A percentile compares a stretch with the other conserved stretches of the same genome.
These are phyloP conservation scores for Fundulus diaphanus DNA, from an alignment of 2,797 vertebrate species.

Conservation along the genomic window DNA sequence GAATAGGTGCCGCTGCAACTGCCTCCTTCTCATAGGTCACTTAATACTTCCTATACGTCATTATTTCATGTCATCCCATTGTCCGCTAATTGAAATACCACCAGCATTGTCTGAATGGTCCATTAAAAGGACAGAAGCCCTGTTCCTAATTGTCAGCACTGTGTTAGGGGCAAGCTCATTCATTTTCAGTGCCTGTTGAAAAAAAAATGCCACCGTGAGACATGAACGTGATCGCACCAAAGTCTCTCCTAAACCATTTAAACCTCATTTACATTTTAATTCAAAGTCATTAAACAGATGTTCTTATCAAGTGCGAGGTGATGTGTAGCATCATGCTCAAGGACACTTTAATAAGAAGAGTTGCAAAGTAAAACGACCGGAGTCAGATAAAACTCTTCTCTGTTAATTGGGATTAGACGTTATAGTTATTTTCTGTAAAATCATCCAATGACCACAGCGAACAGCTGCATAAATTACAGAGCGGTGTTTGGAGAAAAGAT, in stretches of 20 bases:
- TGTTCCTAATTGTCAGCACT: slow-evolving; percentile 61
- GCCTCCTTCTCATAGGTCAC: slow-evolving; percentile 53
- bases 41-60: slow-evolving; percentile 61
- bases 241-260: slow-evolving; percentile 61
- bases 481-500: slow-evolving; percentile 1
- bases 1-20: slow-evolving; percentile 43
- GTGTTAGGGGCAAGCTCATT: slow-evolving; percentile 63
- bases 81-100: slow-evolving; percentile 76
- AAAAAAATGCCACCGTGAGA: slow-evolving; percentile 36
- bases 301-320: slow-evolving; percentile 58
- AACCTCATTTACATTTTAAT: slow-evolving; percentile 80
- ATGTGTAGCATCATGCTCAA: slow-evolving; percentile 65
- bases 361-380: slow-evolving; percentile 29
- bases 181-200: slow-evolving; percentile 64
- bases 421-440: not conserved
- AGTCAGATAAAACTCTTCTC: slow-evolving; percentile 17
- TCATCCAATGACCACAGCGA: slow-evolving; percentile 4
- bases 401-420: slow-evolving; percentile 2
- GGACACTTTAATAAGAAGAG: slow-evolving; percentile 58
- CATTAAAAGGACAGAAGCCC: slow-evolving; percentile 66
- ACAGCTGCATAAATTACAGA: slow-evolving; percentile 2
- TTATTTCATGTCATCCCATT: slow-evolving; percentile 61
- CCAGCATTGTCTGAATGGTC: slow-evolving; percentile 66
- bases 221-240: slow-evolving; percentile 45
- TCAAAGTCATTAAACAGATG: slow-evolving; percentile 79